Base-by-base conservation (phyloP, 2,888 invertebrate genomes). In the Caenorhabditis plicata region DNA sequence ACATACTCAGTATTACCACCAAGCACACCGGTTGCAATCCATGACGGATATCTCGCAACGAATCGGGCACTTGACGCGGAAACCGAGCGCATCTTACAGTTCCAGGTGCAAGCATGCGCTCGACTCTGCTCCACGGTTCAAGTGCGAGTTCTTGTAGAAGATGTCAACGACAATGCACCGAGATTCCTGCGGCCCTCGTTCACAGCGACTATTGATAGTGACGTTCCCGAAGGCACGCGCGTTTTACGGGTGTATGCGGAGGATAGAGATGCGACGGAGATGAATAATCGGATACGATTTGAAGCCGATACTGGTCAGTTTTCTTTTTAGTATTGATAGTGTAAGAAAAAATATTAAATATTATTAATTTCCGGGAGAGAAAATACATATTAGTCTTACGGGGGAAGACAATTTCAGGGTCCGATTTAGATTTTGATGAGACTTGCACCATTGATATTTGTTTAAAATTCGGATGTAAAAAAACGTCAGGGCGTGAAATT, bases 101-200 rank as follows among this genome's bases (percentile, higher is more conserved):
- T 52, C 9, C 39, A 68, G 68, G 61, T 68, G 2, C 57, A 62
- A 5, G 61, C 69, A 11, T 69, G 69, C n/a, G n/a, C n/a, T n/a
- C n/a, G n/a, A n/a, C n/a, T n/a, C 27, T 69, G 69, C 38, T 64
- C 66, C 1, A 45, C 44, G 11, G 35, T 55, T 33, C 42, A 31
- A 20, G 51, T 69, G 19, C 40, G 49, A 23, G 62, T 69, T 3
- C 33, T 63, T 20, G 68, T 78, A 2, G 61, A 61, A 7, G 78
- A 78, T 47, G 50, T 63, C 22, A 78, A 78, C 47, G 78, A 78
- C 57, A 78, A 78, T 38, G 13, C 71, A 3, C 78, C 78, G 9
- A 42, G 48, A 4, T 71, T 78, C 31, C 32, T 54, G 11, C 54
- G 67, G 25, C 47, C 56, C 11, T 45, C 55, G 3, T 50, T 68